Percentiles rank a stretch among this genome's conserved stretches.
Conservation (phyloP, 2,888 invertebrate genomes). For the Rapana venosa region DNA sequence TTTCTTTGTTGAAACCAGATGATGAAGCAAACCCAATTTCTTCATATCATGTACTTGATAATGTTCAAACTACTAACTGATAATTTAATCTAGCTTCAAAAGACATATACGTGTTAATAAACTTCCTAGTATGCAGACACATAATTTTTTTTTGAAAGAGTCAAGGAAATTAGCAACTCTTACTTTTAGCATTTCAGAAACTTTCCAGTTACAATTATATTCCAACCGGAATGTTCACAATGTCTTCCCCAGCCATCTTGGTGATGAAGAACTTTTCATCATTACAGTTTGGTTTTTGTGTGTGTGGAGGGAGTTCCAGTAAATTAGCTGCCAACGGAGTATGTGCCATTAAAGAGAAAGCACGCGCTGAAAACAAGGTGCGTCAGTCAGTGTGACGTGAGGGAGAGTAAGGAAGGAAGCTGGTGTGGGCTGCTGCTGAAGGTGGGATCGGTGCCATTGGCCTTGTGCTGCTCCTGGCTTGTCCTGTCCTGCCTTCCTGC, state of each 20-base stretch:
- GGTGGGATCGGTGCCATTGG: not conserved
- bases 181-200: no score
- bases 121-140: no score
- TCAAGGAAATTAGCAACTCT: no score
- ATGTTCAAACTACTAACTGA: no score
- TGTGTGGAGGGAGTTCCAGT: not conserved
- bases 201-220: constrained; percentile 10
- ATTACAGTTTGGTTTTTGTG: no score
- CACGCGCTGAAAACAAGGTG: constrained; percentile 10
- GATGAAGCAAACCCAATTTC: no score
- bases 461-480: no score
- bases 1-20: no score
- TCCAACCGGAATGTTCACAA: constrained; percentile 1
- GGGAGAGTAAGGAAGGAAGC: not conserved
- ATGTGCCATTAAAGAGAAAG: not conserved
- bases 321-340: constrained; percentile 18
- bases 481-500: not conserved
- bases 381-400: not conserved
- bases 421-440: not conserved
- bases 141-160: no score
- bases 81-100: no score
- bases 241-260: not conserved
- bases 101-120: no score
- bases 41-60: no score
- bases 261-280: constrained; percentile 18